Conservation (phyloP, 2,113 vertebrate species). For the Dinomys branickii region DNA sequence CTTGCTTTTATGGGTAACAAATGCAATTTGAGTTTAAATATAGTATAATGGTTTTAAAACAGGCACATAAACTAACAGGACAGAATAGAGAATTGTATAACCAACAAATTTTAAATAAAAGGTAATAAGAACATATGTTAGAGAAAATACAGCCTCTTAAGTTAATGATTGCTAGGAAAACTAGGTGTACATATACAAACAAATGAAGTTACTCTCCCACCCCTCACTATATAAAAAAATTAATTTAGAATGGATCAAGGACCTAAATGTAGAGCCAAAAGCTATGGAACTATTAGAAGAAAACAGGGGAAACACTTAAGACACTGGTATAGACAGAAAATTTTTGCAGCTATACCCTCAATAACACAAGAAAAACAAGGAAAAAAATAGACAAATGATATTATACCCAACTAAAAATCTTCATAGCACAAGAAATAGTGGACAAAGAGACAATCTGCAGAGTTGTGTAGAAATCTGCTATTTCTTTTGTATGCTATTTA, state of each 20-base stretch:
- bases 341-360: neutral
- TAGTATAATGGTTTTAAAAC: neutral
- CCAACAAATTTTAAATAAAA: neutral
- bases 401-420: neutral
- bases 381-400: neutral
- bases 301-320: neutral
- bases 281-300: neutral
- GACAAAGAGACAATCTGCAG: neutral
- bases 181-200: neutral
- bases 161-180: neutral
- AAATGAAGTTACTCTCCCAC: neutral
- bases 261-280: neutral
- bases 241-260: neutral
- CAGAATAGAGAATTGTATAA: neutral
- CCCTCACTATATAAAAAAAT: neutral
- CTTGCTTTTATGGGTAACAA: neutral
- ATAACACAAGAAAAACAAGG: neutral
- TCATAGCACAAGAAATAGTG: neutral
- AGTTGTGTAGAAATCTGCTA: neutral
- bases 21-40: slow-evolving; percentile 6
- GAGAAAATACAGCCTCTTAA: neutral
- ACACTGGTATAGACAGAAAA: neutral
- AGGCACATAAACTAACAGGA: neutral
- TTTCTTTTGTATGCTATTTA: neutral
- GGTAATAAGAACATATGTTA: neutral